Percentiles rank a stretch among this genome's conserved stretches.
Evolutionary conservation across 2,113 vertebrate genomes (phyloP).

Genomic region (Dolichallabes microphthalmus): DNA sequence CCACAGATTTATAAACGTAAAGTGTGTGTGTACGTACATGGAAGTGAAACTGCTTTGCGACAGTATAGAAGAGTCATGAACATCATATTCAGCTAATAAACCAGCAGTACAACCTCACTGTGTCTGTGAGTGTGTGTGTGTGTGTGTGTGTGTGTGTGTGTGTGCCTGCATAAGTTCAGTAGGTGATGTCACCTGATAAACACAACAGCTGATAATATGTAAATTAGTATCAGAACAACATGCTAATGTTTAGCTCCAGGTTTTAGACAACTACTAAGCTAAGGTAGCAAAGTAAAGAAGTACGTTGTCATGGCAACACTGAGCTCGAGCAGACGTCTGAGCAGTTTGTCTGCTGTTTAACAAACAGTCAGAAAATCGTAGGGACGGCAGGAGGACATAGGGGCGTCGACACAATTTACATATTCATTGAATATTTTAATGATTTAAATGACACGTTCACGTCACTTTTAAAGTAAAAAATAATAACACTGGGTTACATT

Average conservation of each 20-base stretch:
- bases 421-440: background rate
- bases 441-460: background rate
- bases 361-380: background rate
- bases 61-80: background rate
- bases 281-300: background rate
- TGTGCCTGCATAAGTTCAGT: background rate
- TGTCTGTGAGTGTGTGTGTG: background rate
- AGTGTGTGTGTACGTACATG: too few relatives aligned
- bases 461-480: background rate
- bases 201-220: background rate
- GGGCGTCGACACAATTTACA: background rate
- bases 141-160: background rate
- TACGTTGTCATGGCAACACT: background rate
- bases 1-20: background rate
- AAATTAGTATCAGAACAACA: background rate
- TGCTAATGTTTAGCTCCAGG: background rate
- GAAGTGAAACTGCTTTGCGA: too few relatives aligned
- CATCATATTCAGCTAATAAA: background rate
- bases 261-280: background rate
- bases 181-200: background rate
- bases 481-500: background rate
- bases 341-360: background rate
- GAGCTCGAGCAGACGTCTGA: background rate
- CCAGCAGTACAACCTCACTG: background rate
- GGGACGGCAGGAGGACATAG: too few relatives aligned